Percentiles rank a stretch among this genome's conserved stretches.
Evolutionary conservation across 2,888 invertebrate species (phyloP).

Genomic region (Lacanobia oleracea): DNA sequence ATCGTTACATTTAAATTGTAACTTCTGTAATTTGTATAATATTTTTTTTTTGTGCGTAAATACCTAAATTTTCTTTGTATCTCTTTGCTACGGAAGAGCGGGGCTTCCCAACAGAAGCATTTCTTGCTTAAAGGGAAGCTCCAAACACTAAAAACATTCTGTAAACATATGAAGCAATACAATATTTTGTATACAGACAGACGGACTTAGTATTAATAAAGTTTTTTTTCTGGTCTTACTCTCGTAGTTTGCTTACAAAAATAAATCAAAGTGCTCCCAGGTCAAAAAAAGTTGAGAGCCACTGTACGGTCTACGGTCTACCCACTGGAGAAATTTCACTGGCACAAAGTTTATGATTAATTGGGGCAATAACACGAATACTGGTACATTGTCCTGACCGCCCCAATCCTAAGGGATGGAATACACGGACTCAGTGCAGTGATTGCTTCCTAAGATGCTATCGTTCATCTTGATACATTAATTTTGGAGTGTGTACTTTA

Average conservation of each 20-base stretch:
- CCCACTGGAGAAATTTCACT: constrained; percentile 87
- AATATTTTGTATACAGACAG: too few relatives aligned
- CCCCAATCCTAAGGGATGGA: constrained; percentile 61
- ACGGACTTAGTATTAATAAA: too few relatives aligned
- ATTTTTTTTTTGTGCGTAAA: too few relatives aligned
- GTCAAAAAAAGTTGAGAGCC: background rate
- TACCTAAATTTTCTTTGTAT: too few relatives aligned
- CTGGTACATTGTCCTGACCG: constrained; percentile 79
- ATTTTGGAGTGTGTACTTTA: background rate
- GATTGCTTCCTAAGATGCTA: constrained; percentile 56
- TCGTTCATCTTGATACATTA: constrained; percentile 55
- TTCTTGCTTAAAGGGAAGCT: too few relatives aligned
- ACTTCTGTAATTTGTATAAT: too few relatives aligned
- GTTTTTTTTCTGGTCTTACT: too few relatives aligned
- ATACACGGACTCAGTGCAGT: constrained; percentile 47
- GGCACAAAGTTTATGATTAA: constrained; percentile 90
- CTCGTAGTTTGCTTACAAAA: background rate
- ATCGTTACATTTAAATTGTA: too few relatives aligned
- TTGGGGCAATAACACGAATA: constrained; percentile 87
- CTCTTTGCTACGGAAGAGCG: too few relatives aligned
- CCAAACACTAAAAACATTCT: too few relatives aligned
- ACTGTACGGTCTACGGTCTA: constrained; percentile 37
- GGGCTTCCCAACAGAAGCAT: too few relatives aligned
- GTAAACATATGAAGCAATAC: too few relatives aligned
- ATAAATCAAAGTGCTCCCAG: background rate